These are phyloP conservation scores for Protobothrops flavoviridis DNA, from an alignment of 2,113 vertebrate genomes.

Conservation along the genomic window DNA sequence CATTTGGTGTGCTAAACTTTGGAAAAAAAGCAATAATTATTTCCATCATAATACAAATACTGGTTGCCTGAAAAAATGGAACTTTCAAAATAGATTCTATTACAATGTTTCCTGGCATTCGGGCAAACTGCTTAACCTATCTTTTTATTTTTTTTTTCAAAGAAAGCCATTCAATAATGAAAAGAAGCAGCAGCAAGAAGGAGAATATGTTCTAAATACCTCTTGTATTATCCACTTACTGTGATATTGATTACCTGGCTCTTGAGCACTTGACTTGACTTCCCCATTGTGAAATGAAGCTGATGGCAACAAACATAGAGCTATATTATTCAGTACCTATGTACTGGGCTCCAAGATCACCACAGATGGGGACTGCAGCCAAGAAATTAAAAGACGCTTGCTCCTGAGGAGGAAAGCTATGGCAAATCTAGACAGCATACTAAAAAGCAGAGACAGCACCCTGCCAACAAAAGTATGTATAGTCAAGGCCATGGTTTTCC, in stretches of 20 bases:
- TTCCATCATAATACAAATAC: slow-evolving; percentile 22
- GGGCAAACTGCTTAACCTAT: slow-evolving; percentile 49
- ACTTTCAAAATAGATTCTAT: slow-evolving; percentile 24
- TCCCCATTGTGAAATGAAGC: slow-evolving; percentile 27
- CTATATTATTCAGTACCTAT: slow-evolving; percentile 28
- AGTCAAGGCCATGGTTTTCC: too few relatives aligned
- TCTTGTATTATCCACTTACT: slow-evolving; percentile 39
- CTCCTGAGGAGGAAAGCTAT: too few relatives aligned
- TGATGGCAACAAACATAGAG: slow-evolving; percentile 17
- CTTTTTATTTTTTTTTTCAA: slow-evolving; percentile 5
- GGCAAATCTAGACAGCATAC: too few relatives aligned
- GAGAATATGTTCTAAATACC: slow-evolving; percentile 44
- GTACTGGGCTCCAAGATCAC: neutral
- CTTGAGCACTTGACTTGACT: slow-evolving; percentile 42
- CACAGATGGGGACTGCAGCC: too few relatives aligned
- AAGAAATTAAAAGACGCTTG: too few relatives aligned
- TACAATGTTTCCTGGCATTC: slow-evolving; percentile 51
- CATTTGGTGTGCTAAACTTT: neutral
- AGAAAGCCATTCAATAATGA: slow-evolving; percentile 47
- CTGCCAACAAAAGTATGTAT: too few relatives aligned
- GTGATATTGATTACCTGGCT: slow-evolving; percentile 48
- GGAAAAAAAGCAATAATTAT: slow-evolving; percentile 41
- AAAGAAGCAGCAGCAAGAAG: slow-evolving; percentile 44
- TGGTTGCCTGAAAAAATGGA: slow-evolving; percentile 8
- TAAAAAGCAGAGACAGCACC: too few relatives aligned